Percentiles rank a stretch among this genome's conserved stretches.
Conservation (phyloP, 2,797 vertebrate species). For the Gambelia wislizenii region DNA sequence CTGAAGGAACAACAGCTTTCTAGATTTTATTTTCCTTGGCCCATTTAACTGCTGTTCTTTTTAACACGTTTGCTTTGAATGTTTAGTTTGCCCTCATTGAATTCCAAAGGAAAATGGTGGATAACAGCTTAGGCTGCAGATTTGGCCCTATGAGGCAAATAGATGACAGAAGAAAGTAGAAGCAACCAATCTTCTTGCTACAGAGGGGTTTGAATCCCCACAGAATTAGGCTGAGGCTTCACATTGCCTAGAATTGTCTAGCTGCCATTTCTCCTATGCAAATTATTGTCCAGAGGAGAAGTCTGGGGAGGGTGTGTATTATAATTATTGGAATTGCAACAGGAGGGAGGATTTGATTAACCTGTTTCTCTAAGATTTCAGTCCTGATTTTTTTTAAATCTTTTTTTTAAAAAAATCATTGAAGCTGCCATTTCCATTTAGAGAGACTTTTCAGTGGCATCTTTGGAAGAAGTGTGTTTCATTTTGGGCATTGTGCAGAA, state of each 20-base stretch:
- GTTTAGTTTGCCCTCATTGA: neutral
- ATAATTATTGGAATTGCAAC: neutral
- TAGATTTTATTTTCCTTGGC: neutral
- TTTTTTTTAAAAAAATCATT: neutral
- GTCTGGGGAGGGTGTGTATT: neutral
- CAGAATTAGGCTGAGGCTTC: neutral
- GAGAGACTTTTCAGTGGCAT: neutral
- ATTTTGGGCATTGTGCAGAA: neutral
- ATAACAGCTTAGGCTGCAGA: neutral
- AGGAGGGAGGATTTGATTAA: neutral
- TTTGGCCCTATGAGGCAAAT: neutral
- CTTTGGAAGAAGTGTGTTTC: too few relatives aligned
- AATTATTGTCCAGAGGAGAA: neutral
- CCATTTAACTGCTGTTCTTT: neutral
- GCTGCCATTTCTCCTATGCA: neutral
- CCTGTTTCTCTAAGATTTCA: neutral
- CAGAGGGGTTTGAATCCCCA: neutral
- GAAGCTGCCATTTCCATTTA: neutral
- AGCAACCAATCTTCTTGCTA: fast-evolving
- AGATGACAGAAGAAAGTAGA: neutral
- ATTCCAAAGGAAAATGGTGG: neutral
- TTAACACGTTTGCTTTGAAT: neutral
- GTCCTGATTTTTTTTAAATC: neutral
- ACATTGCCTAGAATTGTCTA: neutral
- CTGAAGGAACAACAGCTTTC: constrained; percentile 2